These are phyloP conservation scores for Chromobotia macracanthus DNA, from an alignment of 2,797 vertebrate genomes.

Conservation along the genomic window DNA sequence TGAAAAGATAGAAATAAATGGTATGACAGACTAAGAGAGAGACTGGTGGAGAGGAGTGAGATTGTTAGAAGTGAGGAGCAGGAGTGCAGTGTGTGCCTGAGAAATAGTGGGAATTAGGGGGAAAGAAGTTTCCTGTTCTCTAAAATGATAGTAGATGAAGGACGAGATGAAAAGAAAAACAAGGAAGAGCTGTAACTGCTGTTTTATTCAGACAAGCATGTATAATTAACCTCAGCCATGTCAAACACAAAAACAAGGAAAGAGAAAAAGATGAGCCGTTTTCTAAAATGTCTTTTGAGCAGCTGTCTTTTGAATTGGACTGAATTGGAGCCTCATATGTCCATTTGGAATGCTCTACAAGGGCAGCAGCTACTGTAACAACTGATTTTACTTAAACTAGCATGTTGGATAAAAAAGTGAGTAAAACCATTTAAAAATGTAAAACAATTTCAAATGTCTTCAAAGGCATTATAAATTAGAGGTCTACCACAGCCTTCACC, in stretches of 20 bases:
- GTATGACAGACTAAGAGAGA: slow-evolving; percentile 6
- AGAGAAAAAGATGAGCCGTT: not conserved
- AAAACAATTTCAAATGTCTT: too few species aligned
- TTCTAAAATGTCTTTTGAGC: not conserved
- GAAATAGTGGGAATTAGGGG: not conserved
- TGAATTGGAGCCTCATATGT: not conserved
- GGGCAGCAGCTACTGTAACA: too few species aligned
- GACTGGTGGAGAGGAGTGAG: slow-evolving; percentile 4
- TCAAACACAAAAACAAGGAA: slow-evolving; percentile 17
- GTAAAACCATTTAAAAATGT: too few species aligned
- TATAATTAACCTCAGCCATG: slow-evolving; percentile 57
- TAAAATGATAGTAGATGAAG: slow-evolving; percentile 21
- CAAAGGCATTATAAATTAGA: too few species aligned
- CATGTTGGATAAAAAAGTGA: too few species aligned
- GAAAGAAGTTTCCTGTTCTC: not conserved
- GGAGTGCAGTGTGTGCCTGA: not conserved
- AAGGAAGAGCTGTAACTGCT: slow-evolving; percentile 9
- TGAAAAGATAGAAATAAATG: not conserved
- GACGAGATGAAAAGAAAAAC: slow-evolving; percentile 5
- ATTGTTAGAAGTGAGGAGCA: slow-evolving; percentile 4
- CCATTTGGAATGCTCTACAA: not conserved
- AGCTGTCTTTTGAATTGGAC: not conserved
- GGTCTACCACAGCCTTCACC: not conserved
- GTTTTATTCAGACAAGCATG: slow-evolving; percentile 59
- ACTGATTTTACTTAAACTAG: too few species aligned